phyloP scores from a whole-genome alignment of 1,140 invertebrate species.

The Drosophila lini region DNA sequence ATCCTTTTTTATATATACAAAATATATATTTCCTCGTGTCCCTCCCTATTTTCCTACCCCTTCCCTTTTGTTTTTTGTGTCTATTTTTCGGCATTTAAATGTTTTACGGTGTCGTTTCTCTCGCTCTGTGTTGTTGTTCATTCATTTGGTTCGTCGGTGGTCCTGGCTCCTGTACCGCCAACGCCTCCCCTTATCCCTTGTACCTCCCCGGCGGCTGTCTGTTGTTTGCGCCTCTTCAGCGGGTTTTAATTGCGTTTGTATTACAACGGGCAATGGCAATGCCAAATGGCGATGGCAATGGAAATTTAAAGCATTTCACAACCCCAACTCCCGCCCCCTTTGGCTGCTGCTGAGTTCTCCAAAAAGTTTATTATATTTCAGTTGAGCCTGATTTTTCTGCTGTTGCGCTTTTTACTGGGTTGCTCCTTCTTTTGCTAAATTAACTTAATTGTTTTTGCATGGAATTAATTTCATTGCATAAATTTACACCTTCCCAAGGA shows the following conservation, averaged over 20 bases:
- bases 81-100: conserved; percentile 82
- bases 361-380: conserved; percentile 81
- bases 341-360: background rate
- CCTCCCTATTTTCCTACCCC: background rate
- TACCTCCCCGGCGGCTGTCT: conserved; percentile 43
- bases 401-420: conserved; percentile 61
- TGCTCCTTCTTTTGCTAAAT: conserved; percentile 71
- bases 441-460: conserved; percentile 83
- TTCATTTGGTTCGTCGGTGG: conserved; percentile 31
- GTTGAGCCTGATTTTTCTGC: conserved; percentile 74
- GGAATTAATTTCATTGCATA: conserved; percentile 82
- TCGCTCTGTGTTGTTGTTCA: conserved; percentile 21
- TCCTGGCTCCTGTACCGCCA: conserved; percentile 13
- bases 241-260: conserved; percentile 83
- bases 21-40: background rate
- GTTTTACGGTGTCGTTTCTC: conserved; percentile 77
- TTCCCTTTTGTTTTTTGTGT: conserved; percentile 48
- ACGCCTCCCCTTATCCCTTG: background rate
- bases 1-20: background rate
- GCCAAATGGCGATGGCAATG: conserved; percentile 51
- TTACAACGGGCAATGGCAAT: conserved; percentile 58
- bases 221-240: conserved; percentile 81
- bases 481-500: conserved; percentile 69
- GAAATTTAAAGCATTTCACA: conserved; percentile 75
- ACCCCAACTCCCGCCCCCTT: conserved; percentile 4